Base-by-base conservation (phyloP, 2,113 vertebrate genomes). In the Chloropsis cyanopogon region DNA sequence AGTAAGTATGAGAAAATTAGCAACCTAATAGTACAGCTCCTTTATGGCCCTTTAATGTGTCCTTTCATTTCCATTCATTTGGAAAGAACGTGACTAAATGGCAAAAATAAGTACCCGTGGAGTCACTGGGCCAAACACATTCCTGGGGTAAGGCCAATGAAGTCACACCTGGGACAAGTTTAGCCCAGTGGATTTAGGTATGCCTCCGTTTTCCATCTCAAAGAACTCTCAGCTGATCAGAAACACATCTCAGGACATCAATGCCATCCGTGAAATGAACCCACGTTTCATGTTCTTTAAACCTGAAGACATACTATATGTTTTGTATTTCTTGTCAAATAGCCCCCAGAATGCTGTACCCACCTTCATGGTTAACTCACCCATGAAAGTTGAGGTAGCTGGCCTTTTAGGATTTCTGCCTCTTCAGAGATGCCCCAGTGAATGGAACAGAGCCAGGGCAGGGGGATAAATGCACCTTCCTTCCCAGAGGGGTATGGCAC, bases 31-130 rank as follows among this genome's bases (percentile, higher is more conserved):
- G 22, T 54, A 47, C 1, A 3, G 31, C 35, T 83, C 59, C n/a
- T 90, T 91, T 94, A 89, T 3, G 1, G 41, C 47, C 26, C 83
- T 88, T 80, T 77, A 69, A 86, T 44, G 15, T 26, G 59, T 83
- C 15, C 42, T 83, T 93, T 91, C 8, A 50, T 91, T 93, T 95
- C 82, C 44, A 90, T 47, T 86, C 68, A 66, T 59, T 92, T 86
- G 78, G 84, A 93, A 91, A 70, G 63, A 70, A 47, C 6, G 6
- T 7, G 7, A 25, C 21, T 63, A 73, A 85, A 65, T 11, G 14
- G 39, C 66, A 89, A 91, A 88, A 85, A 59, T 57, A 82, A 94
- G 70, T 66, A 70, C 39, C 41, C 88, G 14, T 20, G 53, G 64
- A 50, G 56, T 70, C 52, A 61, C 28, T 1, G 3, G 73, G 78